phyloP scores from a whole-genome alignment of 2,797 vertebrate genomes.

The Cirrhinus mrigala region DNA sequence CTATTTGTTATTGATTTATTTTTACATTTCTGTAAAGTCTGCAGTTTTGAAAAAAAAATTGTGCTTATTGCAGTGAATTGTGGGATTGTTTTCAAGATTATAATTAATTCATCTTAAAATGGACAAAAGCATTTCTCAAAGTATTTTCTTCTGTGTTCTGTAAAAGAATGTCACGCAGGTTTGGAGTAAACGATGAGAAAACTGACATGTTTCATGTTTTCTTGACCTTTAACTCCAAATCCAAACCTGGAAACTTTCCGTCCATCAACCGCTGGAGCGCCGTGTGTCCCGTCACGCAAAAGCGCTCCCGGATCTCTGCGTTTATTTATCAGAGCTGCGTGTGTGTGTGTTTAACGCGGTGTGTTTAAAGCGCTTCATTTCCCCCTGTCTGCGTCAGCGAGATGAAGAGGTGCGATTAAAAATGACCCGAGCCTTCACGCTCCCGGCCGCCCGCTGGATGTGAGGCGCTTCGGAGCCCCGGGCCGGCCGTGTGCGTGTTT shows the following conservation, averaged over 20 bases:
- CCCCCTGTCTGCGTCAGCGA: background rate
- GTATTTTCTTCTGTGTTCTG: background rate
- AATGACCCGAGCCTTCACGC: background rate
- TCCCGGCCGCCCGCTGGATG: background rate
- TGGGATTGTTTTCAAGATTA: too few species aligned
- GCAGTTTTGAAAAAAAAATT: background rate
- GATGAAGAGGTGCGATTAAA: background rate
- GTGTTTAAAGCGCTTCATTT: background rate
- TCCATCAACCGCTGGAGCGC: background rate
- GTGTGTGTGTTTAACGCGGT: background rate
- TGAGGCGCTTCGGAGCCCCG: background rate
- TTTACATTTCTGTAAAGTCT: background rate
- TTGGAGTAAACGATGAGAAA: background rate
- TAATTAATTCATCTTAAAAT: too few species aligned
- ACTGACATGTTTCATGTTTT: background rate
- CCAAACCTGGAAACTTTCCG: background rate
- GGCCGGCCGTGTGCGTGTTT: background rate
- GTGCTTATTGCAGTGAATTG: background rate
- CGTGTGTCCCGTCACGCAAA: background rate
- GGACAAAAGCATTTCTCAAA: background rate
- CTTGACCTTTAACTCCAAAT: background rate
- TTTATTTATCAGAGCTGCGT: constrained; percentile 3
- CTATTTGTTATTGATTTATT: too few species aligned
- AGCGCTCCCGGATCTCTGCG: background rate
- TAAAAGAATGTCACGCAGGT: background rate